Base-by-base conservation (phyloP, 2,797 vertebrate genomes). In the Stomatorhinus walkeri region DNA sequence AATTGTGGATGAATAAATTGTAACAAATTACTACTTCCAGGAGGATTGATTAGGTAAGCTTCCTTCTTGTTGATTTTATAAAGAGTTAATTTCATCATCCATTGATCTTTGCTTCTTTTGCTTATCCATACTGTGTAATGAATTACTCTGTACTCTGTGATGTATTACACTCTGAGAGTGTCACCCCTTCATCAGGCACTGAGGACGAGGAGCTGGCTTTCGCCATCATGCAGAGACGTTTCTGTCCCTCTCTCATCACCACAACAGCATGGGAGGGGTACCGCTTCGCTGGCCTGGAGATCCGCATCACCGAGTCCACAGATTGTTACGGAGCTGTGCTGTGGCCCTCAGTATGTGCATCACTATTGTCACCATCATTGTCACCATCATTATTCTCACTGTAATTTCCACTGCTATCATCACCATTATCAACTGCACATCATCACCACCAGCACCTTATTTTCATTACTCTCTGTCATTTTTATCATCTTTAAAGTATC, bases 291-390 rank as follows among this genome's bases (percentile, higher is more conserved):
- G 96, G 95, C 54, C 94, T 96, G 54, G 94, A 98, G 91, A 99
- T 99, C 93, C 96, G 94, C 89, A 98, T 99, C 92, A 97, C 94
- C 48, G 98, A 99, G 95, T 95, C 97, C 64, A 96, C 93, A 19
- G 98, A 99, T 84, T 93, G 95, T 84, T 99, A 98, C 0, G 98
- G 98, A 9, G 98, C 98, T 48, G 95, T 98, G 0, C 96, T 99
- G 89, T 99, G 98, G 98, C 97, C 98, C 87, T 99, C 98, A 91
- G 98, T 99, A 96, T 10, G 68, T 36, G 79, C 51, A 89, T 52
- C 49, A 2, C 12, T 10, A 48, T 12, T 48, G 59, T 40, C 32
- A 40, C 36, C 22, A 8, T 48, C 79, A 12, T 85, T 22, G 81
- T 22, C 9, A 6, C 22, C 79, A n/a, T 9, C 46, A 12, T 40